A percentile compares a stretch with the other conserved stretches of the same genome.
These are phyloP conservation scores for Spisula subtruncata DNA, from an alignment of 2,888 invertebrate genomes.

Conservation along the genomic window DNA sequence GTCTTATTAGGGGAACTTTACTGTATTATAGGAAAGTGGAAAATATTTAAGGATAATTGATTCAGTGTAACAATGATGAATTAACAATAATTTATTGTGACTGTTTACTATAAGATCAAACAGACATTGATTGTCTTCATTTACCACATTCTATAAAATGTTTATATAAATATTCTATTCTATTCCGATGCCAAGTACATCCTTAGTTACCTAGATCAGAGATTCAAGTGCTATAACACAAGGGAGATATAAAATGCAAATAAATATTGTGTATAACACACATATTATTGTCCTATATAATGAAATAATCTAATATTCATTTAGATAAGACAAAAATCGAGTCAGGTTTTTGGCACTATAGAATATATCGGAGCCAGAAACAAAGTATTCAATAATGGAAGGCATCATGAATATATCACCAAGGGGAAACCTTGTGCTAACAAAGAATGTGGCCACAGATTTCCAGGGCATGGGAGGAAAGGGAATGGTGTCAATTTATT, in stretches of 20 bases:
- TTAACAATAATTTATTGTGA: no score
- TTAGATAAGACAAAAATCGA: background rate
- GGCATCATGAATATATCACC: background rate
- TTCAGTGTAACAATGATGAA: no score
- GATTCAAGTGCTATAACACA: background rate
- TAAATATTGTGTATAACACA: constrained; percentile 1
- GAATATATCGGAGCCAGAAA: background rate
- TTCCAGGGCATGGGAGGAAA: background rate
- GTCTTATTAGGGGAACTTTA: no score
- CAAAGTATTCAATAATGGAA: background rate
- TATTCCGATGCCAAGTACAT: no score
- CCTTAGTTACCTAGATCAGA: no score
- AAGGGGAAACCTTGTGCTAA: background rate
- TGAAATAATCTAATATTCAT: constrained; percentile 17
- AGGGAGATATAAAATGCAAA: constrained; percentile 9
- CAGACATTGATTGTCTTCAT: no score
- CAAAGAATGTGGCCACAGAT: background rate
- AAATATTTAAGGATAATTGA: no score
- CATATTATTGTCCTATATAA: background rate
- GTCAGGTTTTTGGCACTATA: background rate
- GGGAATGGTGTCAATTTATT: background rate
- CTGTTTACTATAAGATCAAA: no score
- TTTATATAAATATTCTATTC: no score
- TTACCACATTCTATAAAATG: no score
- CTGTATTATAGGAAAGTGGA: no score